These are phyloP conservation scores for Ptilodon capucinus DNA, from an alignment of 2,888 invertebrate genomes.

Conservation along the genomic window DNA sequence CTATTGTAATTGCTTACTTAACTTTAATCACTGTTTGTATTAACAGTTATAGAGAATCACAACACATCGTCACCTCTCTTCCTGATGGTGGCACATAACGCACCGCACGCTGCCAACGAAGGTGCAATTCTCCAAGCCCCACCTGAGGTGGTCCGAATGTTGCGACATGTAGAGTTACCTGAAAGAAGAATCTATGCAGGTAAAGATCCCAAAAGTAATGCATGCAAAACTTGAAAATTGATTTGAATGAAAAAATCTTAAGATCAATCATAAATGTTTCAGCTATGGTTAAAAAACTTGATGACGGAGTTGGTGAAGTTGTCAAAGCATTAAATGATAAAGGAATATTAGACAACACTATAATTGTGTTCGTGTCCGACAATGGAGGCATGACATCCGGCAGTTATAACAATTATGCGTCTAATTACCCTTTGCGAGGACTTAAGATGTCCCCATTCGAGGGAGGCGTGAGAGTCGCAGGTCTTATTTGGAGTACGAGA, in stretches of 20 bases:
- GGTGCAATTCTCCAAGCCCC: slow-evolving; percentile 89
- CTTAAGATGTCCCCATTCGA: slow-evolving; percentile 91
- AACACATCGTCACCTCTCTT: slow-evolving; percentile 86
- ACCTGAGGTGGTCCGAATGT: slow-evolving; percentile 84
- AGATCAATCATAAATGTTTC: no score
- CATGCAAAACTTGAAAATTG: no score
- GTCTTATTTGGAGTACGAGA: slow-evolving; percentile 85
- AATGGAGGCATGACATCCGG: slow-evolving; percentile 93
- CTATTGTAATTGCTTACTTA: no score
- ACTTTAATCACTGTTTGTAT: neutral
- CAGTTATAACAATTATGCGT: slow-evolving; percentile 86
- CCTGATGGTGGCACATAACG: slow-evolving; percentile 89
- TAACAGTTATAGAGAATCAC: slow-evolving; percentile 82
- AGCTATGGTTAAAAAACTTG: slow-evolving; percentile 93
- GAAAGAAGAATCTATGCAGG: slow-evolving; percentile 89
- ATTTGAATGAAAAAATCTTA: no score
- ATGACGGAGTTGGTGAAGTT: slow-evolving; percentile 91
- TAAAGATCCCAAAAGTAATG: no score
- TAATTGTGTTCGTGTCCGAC: slow-evolving; percentile 93
- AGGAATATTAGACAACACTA: slow-evolving; percentile 89
- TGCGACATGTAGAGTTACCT: slow-evolving; percentile 86
- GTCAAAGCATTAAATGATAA: slow-evolving; percentile 85
- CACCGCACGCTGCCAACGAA: slow-evolving; percentile 89
- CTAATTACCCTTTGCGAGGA: slow-evolving; percentile 91
- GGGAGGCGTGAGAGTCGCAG: slow-evolving; percentile 90